A percentile compares a stretch with the other conserved stretches of the same genome.
These are phyloP conservation scores for Oncorhynchus tshawytscha DNA, from an alignment of 2,113 vertebrate species.

Conservation along the genomic window DNA sequence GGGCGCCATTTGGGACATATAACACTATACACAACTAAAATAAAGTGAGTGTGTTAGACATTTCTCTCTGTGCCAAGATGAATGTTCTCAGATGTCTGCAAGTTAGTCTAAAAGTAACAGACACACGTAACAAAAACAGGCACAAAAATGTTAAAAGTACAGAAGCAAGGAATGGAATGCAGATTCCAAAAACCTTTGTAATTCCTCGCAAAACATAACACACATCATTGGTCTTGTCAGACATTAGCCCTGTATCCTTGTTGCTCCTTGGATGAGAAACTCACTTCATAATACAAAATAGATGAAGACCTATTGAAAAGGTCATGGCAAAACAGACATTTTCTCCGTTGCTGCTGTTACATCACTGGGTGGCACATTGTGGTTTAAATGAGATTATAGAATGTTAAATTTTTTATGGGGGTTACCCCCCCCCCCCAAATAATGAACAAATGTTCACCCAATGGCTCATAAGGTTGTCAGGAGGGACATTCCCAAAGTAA, in stretches of 20 bases:
- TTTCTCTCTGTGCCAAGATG: neutral
- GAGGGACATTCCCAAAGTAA: neutral
- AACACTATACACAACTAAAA: neutral
- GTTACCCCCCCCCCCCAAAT: neutral
- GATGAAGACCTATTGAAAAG: neutral
- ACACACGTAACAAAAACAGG: neutral
- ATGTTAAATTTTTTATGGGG: neutral
- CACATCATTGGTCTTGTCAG: neutral
- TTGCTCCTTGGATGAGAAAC: neutral
- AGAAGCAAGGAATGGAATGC: neutral
- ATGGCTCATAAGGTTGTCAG: neutral
- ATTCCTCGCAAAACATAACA: neutral
- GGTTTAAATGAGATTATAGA: neutral
- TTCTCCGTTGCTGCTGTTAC: neutral
- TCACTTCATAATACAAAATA: neutral
- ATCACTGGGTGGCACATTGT: neutral
- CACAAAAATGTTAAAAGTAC: neutral
- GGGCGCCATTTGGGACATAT: too few species aligned
- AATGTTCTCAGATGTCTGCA: neutral
- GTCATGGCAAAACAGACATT: neutral
- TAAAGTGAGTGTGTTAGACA: neutral
- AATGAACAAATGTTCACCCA: conserved; percentile 10
- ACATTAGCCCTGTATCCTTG: neutral
- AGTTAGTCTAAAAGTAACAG: conserved; percentile 5
- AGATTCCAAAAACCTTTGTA: neutral